Percentiles rank a stretch among this genome's conserved stretches.
Evolutionary conservation across 2,797 vertebrate species (phyloP).

Genomic region (Poecilia wingei): DNA sequence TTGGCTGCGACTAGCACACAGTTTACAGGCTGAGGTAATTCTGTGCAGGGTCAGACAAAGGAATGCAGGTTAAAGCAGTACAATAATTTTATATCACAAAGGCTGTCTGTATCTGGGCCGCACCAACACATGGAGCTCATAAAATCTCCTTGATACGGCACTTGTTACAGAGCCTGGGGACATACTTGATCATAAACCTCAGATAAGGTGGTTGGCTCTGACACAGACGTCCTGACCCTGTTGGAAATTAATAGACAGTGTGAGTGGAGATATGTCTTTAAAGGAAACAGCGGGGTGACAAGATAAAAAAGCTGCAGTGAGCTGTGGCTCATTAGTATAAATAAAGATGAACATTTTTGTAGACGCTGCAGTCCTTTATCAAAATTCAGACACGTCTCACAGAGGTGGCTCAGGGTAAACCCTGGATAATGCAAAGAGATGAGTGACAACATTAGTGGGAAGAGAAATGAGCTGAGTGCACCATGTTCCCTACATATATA

Average conservation of each 20-base stretch:
- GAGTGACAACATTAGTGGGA: not conserved
- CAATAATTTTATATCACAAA: slow-evolving; percentile 62
- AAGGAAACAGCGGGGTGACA: not conserved
- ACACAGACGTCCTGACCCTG: not conserved
- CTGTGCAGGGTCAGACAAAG: slow-evolving; percentile 62
- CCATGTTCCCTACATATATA: too few species aligned
- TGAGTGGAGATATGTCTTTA: not conserved
- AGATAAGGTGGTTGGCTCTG: not conserved
- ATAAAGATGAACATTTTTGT: not conserved
- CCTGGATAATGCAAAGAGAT: not conserved
- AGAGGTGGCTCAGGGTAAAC: not conserved
- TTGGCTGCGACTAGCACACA: slow-evolving; percentile 10
- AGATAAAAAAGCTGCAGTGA: not conserved
- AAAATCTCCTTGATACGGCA: not conserved
- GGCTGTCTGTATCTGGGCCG: slow-evolving; percentile 59
- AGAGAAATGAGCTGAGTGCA: not conserved
- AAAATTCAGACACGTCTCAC: not conserved
- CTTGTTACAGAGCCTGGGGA: not conserved
- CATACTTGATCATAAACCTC: not conserved
- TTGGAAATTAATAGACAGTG: slow-evolving; percentile 2
- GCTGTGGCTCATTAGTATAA: not conserved
- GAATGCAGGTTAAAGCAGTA: slow-evolving; percentile 39
- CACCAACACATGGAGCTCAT: slow-evolving; percentile 10
- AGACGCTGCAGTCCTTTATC: not conserved
- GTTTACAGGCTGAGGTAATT: slow-evolving; percentile 20